Percentiles rank a stretch among this genome's conserved stretches.
Conservation (phyloP, 2,888 invertebrate genomes). For the Oligia latruncula region DNA sequence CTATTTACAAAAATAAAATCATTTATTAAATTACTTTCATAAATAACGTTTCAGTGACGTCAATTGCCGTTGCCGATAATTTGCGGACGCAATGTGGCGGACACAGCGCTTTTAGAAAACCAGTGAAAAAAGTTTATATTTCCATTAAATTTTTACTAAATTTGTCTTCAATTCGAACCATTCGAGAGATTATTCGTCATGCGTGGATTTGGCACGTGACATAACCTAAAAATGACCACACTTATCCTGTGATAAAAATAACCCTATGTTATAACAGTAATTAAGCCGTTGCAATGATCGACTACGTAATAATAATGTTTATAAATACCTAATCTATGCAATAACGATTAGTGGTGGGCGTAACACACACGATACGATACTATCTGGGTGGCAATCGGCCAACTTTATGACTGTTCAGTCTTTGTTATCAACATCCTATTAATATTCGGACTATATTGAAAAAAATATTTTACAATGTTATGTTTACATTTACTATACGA, state of each 20-base stretch:
- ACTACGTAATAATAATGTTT: conserved; percentile 18
- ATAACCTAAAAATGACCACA: neutral
- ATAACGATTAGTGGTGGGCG: conserved; percentile 52
- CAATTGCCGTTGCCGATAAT: too few species aligned
- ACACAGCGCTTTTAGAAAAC: too few species aligned
- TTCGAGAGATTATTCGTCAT: neutral
- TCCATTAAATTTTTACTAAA: neutral
- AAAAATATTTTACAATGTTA: conserved; percentile 10
- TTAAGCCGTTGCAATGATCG: conserved; percentile 29
- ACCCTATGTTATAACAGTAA: conserved; percentile 36
- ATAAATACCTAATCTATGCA: conserved; percentile 34
- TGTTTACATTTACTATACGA: neutral
- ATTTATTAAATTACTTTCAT: too few species aligned
- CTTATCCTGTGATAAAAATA: conserved; percentile 28
- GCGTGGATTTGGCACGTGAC: conserved; percentile 15
- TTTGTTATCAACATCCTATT: conserved; percentile 47
- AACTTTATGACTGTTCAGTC: conserved; percentile 47
- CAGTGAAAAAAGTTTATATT: too few species aligned
- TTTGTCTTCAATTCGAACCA: neutral
- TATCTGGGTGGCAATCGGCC: conserved; percentile 63
- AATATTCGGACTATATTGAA: conserved; percentile 37
- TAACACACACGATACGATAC: conserved; percentile 43
- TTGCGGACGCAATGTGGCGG: too few species aligned
- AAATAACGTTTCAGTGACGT: too few species aligned
- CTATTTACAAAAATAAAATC: too few species aligned